Percentiles rank a stretch among this genome's conserved stretches.
Conservation (phyloP, 2,888 invertebrate genomes). For the Acleris cristana region DNA sequence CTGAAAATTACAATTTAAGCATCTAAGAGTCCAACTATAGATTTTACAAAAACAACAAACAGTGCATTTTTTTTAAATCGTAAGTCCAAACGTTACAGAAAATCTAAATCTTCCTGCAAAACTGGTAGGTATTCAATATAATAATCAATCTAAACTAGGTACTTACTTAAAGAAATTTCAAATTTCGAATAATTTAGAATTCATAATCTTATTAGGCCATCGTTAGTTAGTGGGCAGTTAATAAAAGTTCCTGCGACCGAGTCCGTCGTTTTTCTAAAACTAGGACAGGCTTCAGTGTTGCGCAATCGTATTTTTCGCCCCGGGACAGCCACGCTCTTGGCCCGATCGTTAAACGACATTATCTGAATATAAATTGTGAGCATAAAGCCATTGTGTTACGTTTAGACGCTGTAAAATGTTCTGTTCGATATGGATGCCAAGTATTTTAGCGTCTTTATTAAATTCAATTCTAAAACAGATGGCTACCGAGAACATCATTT, state of each 20-base stretch:
- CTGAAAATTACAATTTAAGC: too few species aligned
- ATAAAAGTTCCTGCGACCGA: slow-evolving; percentile 12
- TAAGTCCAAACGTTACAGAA: too few species aligned
- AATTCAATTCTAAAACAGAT: slow-evolving; percentile 13
- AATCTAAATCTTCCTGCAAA: too few species aligned
- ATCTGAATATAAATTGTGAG: slow-evolving; percentile 33
- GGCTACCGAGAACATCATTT: slow-evolving; percentile 3
- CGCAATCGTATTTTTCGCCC: slow-evolving; percentile 55
- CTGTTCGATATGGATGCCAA: slow-evolving; percentile 29
- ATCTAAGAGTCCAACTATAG: too few species aligned
- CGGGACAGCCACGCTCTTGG: slow-evolving; percentile 46
- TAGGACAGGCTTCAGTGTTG: slow-evolving; percentile 41
- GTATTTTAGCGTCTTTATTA: slow-evolving; percentile 28
- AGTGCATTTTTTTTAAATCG: too few species aligned
- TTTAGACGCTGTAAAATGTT: slow-evolving; percentile 27
- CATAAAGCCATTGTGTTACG: slow-evolving; percentile 34
- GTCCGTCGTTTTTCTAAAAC: slow-evolving; percentile 22
- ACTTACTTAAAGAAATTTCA: too few species aligned
- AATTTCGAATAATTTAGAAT: not conserved
- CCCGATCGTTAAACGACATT: slow-evolving; percentile 46
- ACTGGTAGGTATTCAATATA: too few species aligned
- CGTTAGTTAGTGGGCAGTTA: slow-evolving; percentile 12
- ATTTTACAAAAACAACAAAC: too few species aligned
- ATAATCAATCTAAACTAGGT: too few species aligned
- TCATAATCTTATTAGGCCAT: not conserved